A percentile compares a stretch with the other conserved stretches of the same genome.
These are phyloP conservation scores for Drosophila ercepeae DNA, from an alignment of 1,140 invertebrate genomes.

Conservation along the genomic window DNA sequence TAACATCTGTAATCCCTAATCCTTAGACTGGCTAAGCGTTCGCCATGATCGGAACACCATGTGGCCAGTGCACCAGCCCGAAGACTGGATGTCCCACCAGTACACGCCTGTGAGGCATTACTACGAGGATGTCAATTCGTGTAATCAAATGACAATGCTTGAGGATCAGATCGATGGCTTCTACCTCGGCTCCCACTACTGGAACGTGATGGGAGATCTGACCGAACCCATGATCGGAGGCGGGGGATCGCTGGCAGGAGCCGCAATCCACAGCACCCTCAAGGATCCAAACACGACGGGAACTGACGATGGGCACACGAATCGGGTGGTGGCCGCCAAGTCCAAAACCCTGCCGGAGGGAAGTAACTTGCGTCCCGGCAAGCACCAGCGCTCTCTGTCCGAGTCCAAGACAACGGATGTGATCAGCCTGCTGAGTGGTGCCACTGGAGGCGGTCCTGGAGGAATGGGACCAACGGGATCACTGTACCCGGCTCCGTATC, in stretches of 20 bases:
- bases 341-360: conserved; percentile 78
- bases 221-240: conserved; percentile 11
- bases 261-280: background rate
- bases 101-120: conserved; percentile 83
- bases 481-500: conserved; percentile 38
- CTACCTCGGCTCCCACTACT: conserved; percentile 69
- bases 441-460: background rate
- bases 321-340: conserved; percentile 42
- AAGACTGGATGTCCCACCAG: conserved; percentile 85
- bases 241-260: background rate
- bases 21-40: conserved; percentile 91
- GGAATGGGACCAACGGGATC: background rate
- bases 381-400: conserved; percentile 86
- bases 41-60: conserved; percentile 91
- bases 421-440: conserved; percentile 50
- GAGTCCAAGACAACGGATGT: conserved; percentile 87
- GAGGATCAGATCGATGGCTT: conserved; percentile 80
- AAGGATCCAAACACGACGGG: conserved; percentile 1
- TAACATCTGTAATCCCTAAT: background rate
- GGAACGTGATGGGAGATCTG: conserved; percentile 55
- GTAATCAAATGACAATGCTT: conserved; percentile 63
- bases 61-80: conserved; percentile 92
- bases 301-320: conserved; percentile 10
- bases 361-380: conserved; percentile 61
- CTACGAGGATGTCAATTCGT: conserved; percentile 72